Evolutionary conservation across 2,797 vertebrate genomes (phyloP).

Genomic region (Tamandua tetradactyla): DNA sequence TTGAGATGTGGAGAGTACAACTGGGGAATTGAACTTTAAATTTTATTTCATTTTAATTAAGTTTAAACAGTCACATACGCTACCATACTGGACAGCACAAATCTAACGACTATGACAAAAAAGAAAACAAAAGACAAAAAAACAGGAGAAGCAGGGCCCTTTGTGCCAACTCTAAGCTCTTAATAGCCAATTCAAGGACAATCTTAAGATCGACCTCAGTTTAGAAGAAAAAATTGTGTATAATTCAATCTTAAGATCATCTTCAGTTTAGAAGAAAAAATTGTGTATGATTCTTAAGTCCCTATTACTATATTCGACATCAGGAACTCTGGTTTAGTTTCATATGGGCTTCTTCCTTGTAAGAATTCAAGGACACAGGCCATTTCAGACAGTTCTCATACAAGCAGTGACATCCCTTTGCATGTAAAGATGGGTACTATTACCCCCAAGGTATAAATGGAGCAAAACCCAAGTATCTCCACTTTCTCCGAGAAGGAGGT

Average conservation of each 20-base stretch:
- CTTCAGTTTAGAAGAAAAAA: neutral
- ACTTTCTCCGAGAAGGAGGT: neutral
- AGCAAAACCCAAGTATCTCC: neutral
- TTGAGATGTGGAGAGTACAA: neutral
- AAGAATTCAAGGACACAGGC: neutral
- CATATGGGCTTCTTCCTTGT: fast-evolving
- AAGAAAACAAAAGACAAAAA: fast-evolving
- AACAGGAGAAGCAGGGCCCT: neutral
- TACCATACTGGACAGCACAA: neutral
- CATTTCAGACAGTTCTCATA: neutral
- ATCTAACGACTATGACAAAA: neutral
- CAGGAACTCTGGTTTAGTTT: neutral
- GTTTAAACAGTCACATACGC: neutral
- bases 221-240: neutral
- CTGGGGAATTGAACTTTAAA: neutral
- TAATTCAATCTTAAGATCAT: too few species aligned
- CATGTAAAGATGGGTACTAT: fast-evolving
- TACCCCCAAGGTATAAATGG: fast-evolving
- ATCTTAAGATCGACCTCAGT: too few species aligned
- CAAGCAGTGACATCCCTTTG: neutral
- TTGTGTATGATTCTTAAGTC: neutral
- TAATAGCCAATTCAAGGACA: too few species aligned
- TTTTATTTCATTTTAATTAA: neutral
- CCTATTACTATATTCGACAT: neutral
- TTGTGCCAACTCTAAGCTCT: neutral